phyloP scores from a whole-genome alignment of 1,140 invertebrate species.

The Mycetomoellerius zeteki region DNA sequence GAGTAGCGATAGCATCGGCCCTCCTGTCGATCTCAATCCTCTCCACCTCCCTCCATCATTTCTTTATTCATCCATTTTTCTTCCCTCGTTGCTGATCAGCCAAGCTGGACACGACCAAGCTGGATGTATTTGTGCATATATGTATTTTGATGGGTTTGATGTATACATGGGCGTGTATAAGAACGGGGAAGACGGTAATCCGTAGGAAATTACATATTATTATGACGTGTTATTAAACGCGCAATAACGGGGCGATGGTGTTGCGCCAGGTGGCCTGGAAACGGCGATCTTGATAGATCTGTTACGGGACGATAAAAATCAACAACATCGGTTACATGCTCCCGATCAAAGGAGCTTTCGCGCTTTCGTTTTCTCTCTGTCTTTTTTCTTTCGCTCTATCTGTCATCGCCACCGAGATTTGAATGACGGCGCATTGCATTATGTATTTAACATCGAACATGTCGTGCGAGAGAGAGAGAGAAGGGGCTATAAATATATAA shows the following conservation, averaged over 20 bases:
- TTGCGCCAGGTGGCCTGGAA: conserved; percentile 73
- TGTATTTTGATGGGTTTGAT: conserved; percentile 8
- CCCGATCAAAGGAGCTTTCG: conserved; percentile 58
- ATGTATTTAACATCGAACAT: conserved; percentile 33
- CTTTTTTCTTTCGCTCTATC: conserved; percentile 7
- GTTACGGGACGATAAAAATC: conserved; percentile 69
- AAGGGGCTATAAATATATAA: not conserved
- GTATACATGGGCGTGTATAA: conserved; percentile 28
- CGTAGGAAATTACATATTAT: conserved; percentile 78
- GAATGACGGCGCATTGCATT: conserved; percentile 48
- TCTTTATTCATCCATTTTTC: conserved; percentile 40
- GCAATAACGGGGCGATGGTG: conserved; percentile 73
- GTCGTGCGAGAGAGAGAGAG: not conserved
- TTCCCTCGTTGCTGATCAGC: conserved; percentile 26
- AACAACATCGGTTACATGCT: conserved; percentile 54
- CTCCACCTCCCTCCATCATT: conserved; percentile 18
- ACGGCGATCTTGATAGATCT: conserved; percentile 68
- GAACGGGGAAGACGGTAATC: conserved; percentile 65
- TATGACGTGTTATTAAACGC: conserved; percentile 79
- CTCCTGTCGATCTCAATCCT: conserved; percentile 72
- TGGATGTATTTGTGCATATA: conserved; percentile 25
- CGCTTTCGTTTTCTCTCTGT: conserved; percentile 36
- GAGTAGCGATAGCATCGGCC: conserved; percentile 79
- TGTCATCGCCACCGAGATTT: conserved; percentile 27
- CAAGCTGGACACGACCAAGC: conserved; percentile 18